Base-by-base conservation (phyloP, 2,888 invertebrate species). In the Panorpa germanica region DNA sequence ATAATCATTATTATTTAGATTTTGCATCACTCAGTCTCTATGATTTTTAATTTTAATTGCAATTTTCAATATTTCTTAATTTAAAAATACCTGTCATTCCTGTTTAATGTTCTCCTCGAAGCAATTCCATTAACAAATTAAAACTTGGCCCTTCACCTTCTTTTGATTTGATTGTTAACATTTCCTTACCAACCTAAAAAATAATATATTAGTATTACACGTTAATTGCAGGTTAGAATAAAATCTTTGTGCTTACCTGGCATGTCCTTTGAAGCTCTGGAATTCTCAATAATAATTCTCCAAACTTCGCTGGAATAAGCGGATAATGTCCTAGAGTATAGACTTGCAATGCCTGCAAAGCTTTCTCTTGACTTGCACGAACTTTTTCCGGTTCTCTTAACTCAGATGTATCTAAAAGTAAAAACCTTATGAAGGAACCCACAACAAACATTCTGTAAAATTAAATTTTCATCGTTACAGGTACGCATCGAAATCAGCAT, bases 221-320 rank as follows among this genome's bases (percentile, higher is more conserved):
- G 5, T 20, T 11, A 32, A 8, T 29, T 20, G 8, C 6, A 18
- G 5, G 13, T 28, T 23, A 6, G 26, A 22, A 34, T 23, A 29
- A 18, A 15, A 21, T 26, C 16, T 27, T 34, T n/a, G 7, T 27
- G 12, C 45, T 49, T 46, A 83, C 80, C 65, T 88, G 86, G 55
- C 91, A 91, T 42, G 91, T 86, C 48, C 91, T 66, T 55, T 93
- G 88, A 44, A 95, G 62, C 55, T 95, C 93, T 9, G 93, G 90
- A 53, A 95, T 86, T 43, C 91, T 70, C 37, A 93, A 61, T 38
- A 95, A 59, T 32, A 95, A 59, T 55, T 93, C 91, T 23, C 91
- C 91, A 50, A 91, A 93, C 61, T 95, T 93, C 41, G 88, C 82
- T 29, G 90, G 88, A 53, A 81, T 75, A 40, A 85, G 81, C 9